phyloP scores from a whole-genome alignment of 2,113 vertebrate genomes.

The Climacteris rufus region DNA sequence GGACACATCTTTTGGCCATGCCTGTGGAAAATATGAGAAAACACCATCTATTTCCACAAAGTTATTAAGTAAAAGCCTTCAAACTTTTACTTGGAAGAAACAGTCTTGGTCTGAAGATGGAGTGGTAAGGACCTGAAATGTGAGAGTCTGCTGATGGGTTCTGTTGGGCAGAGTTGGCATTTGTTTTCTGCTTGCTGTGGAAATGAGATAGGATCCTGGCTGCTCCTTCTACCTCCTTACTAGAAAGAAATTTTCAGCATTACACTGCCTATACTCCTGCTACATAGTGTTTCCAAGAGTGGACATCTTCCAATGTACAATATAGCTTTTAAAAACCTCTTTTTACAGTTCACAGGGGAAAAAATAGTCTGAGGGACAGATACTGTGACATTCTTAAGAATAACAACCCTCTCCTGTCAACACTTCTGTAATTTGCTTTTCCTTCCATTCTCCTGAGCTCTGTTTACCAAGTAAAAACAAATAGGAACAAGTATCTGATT shows the following conservation, averaged over 20 bases:
- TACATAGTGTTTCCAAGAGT: accelerated
- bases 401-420: background rate
- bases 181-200: background rate
- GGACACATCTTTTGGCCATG: background rate
- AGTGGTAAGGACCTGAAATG: background rate
- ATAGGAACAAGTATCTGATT: conserved; percentile 6
- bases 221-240: background rate
- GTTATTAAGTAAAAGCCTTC: background rate
- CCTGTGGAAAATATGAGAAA: background rate
- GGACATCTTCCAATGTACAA: background rate
- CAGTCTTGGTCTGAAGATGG: background rate
- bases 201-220: background rate
- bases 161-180: background rate
- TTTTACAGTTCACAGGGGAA: background rate
- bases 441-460: background rate
- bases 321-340: background rate
- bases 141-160: background rate
- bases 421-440: background rate
- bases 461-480: conserved; percentile 11
- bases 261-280: background rate
- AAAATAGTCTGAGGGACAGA: background rate
- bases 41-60: background rate
- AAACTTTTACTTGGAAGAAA: background rate
- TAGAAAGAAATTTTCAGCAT: background rate
- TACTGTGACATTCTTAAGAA: background rate